These are phyloP conservation scores for Agelastica alni DNA, from an alignment of 2,888 invertebrate genomes.

Conservation along the genomic window DNA sequence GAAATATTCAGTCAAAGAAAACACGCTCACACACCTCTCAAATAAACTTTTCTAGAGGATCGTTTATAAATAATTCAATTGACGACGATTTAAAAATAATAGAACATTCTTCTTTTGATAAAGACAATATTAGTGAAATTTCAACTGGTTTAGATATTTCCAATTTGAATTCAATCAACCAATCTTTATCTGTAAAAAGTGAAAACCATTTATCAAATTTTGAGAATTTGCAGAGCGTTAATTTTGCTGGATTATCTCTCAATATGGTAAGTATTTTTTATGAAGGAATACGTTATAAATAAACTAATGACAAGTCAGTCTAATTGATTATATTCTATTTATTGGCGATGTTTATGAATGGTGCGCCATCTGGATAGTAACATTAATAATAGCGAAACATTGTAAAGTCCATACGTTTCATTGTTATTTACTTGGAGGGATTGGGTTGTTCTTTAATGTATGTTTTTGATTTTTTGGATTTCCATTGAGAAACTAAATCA, in stretches of 20 bases:
- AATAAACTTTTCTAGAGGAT: conserved; percentile 50
- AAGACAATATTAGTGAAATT: conserved; percentile 25
- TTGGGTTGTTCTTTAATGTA: no score
- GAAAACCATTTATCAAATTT: conserved; percentile 21
- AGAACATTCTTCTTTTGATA: conserved; percentile 24
- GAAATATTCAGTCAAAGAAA: conserved; percentile 11
- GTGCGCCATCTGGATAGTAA: no score
- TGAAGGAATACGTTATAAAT: neutral
- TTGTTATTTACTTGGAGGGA: no score
- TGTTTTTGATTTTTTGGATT: no score
- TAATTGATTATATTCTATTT: no score
- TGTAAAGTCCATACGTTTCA: no score
- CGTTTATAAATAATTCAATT: conserved; percentile 31
- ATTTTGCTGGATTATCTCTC: conserved; percentile 47
- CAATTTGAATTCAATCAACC: conserved; percentile 21
- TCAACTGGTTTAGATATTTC: conserved; percentile 23
- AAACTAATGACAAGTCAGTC: neutral
- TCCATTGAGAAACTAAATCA: no score
- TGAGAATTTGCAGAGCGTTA: conserved; percentile 35
- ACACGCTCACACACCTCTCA: conserved; percentile 31
- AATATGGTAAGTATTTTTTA: conserved; percentile 47
- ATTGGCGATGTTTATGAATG: no score
- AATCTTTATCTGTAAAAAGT: conserved; percentile 10
- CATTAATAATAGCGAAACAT: no score
- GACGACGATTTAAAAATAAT: conserved; percentile 19